A percentile compares a stretch with the other conserved stretches of the same genome.
Conservation (phyloP, 2,113 vertebrate genomes). For the Oryzias woworae region DNA sequence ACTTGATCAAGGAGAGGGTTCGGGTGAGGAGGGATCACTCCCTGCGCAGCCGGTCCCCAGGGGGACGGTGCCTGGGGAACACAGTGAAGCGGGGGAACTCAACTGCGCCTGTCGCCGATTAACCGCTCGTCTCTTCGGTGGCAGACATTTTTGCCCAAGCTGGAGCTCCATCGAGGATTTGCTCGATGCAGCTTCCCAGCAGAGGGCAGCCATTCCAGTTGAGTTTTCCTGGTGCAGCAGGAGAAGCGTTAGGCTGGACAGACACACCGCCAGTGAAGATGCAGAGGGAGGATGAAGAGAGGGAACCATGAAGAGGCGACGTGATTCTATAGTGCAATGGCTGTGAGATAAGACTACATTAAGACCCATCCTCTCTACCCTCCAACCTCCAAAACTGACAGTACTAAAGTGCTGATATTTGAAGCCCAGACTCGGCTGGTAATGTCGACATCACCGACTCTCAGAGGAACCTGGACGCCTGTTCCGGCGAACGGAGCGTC, state of each 20-base stretch:
- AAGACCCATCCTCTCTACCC: conserved; percentile 38
- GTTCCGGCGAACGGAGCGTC: conserved; percentile 61
- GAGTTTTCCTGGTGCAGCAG: conserved; percentile 1
- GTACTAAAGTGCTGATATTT: conserved; percentile 79
- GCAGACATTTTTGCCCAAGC: conserved; percentile 22
- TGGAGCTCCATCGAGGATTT: conserved; percentile 12
- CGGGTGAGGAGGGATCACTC: conserved; percentile 34
- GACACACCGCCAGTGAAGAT: conserved; percentile 41
- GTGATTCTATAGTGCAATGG: conserved; percentile 61
- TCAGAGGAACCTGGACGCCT: conserved; percentile 45
- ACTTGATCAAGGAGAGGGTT: conserved; percentile 34
- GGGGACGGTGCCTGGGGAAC: conserved; percentile 11
- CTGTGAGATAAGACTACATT: conserved; percentile 42
- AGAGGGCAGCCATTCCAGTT: conserved; percentile 4
- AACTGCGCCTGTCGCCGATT: conserved; percentile 11
- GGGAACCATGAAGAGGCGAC: conserved; percentile 40
- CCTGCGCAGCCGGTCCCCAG: conserved; percentile 8
- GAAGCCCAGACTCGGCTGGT: conserved; percentile 44
- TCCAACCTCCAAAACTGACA: conserved; percentile 33
- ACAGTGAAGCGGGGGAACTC: conserved; percentile 39
- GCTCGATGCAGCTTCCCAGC: conserved; percentile 3
- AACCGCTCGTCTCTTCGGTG: conserved; percentile 34
- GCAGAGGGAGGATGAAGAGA: conserved; percentile 25
- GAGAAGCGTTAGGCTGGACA: conserved; percentile 23
- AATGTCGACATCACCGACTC: conserved; percentile 61